Conservation (phyloP, 2,888 invertebrate genomes). For the Idaea aversata region DNA sequence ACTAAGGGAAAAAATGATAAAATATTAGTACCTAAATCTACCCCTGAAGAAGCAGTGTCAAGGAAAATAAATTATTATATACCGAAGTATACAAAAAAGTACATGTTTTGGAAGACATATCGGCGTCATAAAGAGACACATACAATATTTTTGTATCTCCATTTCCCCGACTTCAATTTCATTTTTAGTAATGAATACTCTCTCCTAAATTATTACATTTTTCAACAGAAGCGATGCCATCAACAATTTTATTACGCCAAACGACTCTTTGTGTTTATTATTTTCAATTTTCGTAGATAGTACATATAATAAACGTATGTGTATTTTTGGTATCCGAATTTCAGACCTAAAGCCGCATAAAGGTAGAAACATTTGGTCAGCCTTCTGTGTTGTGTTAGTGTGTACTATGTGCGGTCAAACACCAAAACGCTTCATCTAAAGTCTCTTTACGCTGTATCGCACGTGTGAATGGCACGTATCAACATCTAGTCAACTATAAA, state of each 20-base stretch:
- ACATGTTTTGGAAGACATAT: not conserved
- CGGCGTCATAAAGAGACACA: slow-evolving; percentile 13
- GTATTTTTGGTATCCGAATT: not conserved
- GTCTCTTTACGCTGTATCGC: slow-evolving; percentile 14
- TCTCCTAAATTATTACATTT: slow-evolving; percentile 22
- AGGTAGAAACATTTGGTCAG: not conserved
- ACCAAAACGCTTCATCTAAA: not conserved
- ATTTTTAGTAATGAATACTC: slow-evolving; percentile 21
- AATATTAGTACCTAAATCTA: not conserved
- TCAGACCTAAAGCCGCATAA: not conserved
- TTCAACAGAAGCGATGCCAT: slow-evolving; percentile 11
- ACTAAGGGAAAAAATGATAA: not conserved
- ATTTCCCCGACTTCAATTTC: slow-evolving; percentile 13
- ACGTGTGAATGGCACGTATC: slow-evolving; percentile 31
- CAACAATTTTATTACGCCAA: slow-evolving; percentile 15
- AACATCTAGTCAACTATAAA: slow-evolving; percentile 31
- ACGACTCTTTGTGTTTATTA: slow-evolving; percentile 14
- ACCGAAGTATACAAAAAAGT: not conserved
- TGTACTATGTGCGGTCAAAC: not conserved
- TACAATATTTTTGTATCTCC: slow-evolving; percentile 19
- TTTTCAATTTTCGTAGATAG: slow-evolving; percentile 10
- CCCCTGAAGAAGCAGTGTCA: not conserved
- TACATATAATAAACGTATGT: not conserved
- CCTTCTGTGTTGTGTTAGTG: not conserved
- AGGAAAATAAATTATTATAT: not conserved